Evolutionary conservation across 2,113 vertebrate genomes (phyloP).

Genomic region (Bambusicola thoracicus): DNA sequence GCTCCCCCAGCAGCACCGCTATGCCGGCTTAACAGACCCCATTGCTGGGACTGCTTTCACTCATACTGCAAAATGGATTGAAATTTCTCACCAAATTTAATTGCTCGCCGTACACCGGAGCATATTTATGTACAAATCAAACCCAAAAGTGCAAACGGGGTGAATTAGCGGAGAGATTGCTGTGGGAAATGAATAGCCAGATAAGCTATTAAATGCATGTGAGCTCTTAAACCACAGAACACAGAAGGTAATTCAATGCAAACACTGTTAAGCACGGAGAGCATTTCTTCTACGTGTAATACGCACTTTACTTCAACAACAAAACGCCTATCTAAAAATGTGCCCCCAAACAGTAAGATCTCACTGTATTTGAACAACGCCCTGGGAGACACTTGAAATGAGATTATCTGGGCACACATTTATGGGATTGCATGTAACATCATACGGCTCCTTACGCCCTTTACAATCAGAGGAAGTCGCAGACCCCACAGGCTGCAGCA

Average conservation of each 20-base stretch:
- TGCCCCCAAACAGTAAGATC: not conserved
- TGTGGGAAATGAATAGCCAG: not conserved
- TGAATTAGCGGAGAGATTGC: not conserved
- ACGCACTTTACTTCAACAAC: not conserved
- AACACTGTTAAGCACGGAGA: not conserved
- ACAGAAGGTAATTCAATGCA: not conserved
- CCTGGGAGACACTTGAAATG: rapidly evolving
- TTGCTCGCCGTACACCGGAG: not conserved
- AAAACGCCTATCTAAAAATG: not conserved
- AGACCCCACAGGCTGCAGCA: rapidly evolving
- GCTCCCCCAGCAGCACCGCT: not conserved
- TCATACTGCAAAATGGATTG: not conserved
- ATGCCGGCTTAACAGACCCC: not conserved
- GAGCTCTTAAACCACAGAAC: not conserved
- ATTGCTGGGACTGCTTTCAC: not conserved
- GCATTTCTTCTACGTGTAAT: not conserved
- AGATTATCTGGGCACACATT: not conserved
- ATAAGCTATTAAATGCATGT: not conserved
- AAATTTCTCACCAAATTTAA: not conserved
- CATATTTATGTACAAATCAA: not conserved
- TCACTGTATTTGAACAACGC: not conserved
- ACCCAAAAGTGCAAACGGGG: not conserved
- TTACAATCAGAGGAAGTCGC: not conserved
- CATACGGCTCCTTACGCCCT: not conserved
- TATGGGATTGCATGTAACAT: no score